phyloP scores from a whole-genome alignment of 2,113 vertebrate species.

The Bungarus multicinctus region DNA sequence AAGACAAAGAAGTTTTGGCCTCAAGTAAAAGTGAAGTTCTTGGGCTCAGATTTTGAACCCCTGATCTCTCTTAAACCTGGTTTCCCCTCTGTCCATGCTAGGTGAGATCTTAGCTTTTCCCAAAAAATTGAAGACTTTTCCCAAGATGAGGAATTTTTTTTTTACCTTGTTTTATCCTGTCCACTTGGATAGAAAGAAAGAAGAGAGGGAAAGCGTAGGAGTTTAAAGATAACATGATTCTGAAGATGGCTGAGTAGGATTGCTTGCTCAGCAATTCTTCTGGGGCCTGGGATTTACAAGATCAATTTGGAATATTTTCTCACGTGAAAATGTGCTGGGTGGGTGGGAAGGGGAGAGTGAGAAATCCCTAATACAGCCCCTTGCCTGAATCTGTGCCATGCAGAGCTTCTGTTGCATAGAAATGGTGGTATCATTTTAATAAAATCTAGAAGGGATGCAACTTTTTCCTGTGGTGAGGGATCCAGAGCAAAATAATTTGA shows the following conservation, averaged over 20 bases:
- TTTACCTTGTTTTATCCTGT: neutral
- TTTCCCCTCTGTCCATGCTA: neutral
- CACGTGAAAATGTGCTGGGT: neutral
- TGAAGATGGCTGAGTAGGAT: neutral
- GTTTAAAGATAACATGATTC: neutral
- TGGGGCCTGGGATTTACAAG: neutral
- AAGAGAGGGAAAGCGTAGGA: neutral
- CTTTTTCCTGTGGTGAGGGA: neutral
- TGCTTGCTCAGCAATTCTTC: neutral
- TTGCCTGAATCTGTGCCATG: neutral
- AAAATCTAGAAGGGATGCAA: neutral
- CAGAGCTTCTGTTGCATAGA: neutral
- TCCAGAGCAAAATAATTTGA: neutral
- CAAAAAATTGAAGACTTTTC: neutral
- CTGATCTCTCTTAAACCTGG: neutral
- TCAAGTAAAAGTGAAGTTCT: neutral
- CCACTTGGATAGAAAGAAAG: neutral
- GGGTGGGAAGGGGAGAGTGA: neutral
- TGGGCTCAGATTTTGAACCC: neutral
- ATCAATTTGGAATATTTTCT: neutral
- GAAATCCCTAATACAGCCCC: neutral
- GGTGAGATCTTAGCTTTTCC: neutral
- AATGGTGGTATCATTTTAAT: neutral
- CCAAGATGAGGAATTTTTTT: neutral
- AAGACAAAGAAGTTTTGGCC: neutral